These are phyloP conservation scores for Drosophila triauraria DNA, from an alignment of 1,140 invertebrate genomes.

Conservation along the genomic window DNA sequence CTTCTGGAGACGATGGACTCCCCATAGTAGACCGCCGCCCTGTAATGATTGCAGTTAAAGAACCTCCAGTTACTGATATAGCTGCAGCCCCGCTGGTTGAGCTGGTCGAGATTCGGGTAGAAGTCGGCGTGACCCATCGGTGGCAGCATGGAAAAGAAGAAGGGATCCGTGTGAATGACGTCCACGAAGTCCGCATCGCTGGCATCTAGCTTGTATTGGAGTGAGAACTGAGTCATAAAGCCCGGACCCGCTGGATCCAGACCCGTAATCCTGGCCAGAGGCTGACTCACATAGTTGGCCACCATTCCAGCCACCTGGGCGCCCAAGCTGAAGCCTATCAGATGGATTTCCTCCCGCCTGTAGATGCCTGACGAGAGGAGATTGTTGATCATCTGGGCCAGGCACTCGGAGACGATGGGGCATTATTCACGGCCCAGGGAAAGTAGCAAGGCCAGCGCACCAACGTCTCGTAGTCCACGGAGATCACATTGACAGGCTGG, in stretches of 20 bases:
- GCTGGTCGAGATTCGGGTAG: conserved; percentile 91
- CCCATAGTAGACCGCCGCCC: conserved; percentile 86
- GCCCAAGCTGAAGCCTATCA: conserved; percentile 95
- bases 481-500: conserved; percentile 85
- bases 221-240: conserved; percentile 52
- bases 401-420: conserved; percentile 85
- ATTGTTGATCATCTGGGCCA: conserved; percentile 84
- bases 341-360: conserved; percentile 88
- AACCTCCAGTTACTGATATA: conserved; percentile 64
- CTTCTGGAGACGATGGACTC: conserved; percentile 86
- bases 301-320: conserved; percentile 96
- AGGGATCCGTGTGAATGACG: conserved; percentile 90
- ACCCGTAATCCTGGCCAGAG: conserved; percentile 74
- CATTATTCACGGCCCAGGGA: conserved; percentile 86
- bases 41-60: conserved; percentile 86
- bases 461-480: conserved; percentile 86
- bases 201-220: conserved; percentile 57
- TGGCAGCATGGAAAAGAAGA: conserved; percentile 87
- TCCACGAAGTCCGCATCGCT: conserved; percentile 91
- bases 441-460: conserved; percentile 85
- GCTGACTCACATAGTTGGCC: conserved; percentile 66
- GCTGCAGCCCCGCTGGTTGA: conserved; percentile 91
- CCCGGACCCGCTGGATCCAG: conserved; percentile 80
- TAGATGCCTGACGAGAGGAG: conserved; percentile 85
- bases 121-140: conserved; percentile 91